Percentiles rank a stretch among this genome's conserved stretches.
Conservation (phyloP, 1,140 invertebrate genomes). For the Cydia splendana region DNA sequence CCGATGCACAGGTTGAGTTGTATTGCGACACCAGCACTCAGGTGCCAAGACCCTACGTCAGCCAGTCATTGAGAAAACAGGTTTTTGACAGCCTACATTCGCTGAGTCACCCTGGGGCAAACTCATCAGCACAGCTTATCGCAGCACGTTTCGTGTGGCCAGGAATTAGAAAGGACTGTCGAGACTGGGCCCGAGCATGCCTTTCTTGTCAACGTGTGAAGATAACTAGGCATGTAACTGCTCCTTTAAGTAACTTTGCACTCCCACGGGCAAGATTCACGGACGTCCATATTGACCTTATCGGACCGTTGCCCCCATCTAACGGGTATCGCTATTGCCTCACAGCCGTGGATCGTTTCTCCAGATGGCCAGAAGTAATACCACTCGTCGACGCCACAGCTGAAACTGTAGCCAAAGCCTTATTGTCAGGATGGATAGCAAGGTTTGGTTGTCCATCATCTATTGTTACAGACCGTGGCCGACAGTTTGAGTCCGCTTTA, state of each 20-base stretch:
- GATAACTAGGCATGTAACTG: constrained; percentile 36
- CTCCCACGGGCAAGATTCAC: constrained; percentile 16
- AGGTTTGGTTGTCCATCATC: constrained; percentile 23
- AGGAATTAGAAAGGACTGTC: too few species aligned
- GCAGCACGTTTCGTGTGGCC: not conserved
- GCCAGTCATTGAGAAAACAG: not conserved
- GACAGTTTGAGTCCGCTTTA: too few species aligned
- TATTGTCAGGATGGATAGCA: not conserved
- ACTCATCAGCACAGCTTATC: not conserved
- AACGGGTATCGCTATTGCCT: constrained; percentile 56
- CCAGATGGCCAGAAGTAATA: constrained; percentile 50
- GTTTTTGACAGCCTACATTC: not conserved
- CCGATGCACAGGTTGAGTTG: not conserved
- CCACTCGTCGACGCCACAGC: not conserved
- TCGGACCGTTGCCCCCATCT: constrained; percentile 58
- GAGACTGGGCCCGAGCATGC: not conserved
- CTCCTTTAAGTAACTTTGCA: constrained; percentile 37
- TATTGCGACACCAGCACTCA: not conserved
- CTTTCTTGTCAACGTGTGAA: not conserved
- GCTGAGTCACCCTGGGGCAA: constrained; percentile 29
- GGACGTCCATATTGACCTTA: constrained; percentile 56
- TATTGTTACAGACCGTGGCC: not conserved
- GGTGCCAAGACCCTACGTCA: not conserved
- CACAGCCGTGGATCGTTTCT: constrained; percentile 64
- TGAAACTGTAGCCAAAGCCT: not conserved